A percentile compares a stretch with the other conserved stretches of the same genome.
These are phyloP conservation scores for Agriopis leucophaearia DNA, from an alignment of 2,888 invertebrate genomes.

Conservation along the genomic window DNA sequence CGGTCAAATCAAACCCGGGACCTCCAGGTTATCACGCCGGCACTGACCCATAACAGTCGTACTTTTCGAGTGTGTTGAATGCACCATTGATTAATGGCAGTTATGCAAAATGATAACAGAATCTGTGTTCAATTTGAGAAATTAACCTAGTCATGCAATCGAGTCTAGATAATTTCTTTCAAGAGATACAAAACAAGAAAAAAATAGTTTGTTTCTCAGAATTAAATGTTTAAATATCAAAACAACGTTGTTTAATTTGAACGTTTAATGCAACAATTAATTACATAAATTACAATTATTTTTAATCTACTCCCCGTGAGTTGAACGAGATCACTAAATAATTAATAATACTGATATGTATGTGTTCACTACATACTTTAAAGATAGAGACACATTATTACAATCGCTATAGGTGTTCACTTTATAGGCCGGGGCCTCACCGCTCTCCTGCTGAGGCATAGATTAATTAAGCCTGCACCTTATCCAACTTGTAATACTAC, in stretches of 20 bases:
- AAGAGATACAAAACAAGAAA: no score
- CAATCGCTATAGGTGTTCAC: background rate
- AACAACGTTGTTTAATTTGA: constrained; percentile 33
- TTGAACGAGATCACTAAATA: constrained; percentile 59
- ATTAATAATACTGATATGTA: constrained; percentile 63
- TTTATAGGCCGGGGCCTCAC: background rate
- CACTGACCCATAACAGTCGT: no score
- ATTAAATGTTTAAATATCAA: constrained; percentile 43
- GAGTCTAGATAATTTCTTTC: no score
- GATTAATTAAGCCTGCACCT: no score
- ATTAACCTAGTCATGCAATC: no score
- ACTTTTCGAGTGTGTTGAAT: no score
- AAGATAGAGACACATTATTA: background rate
- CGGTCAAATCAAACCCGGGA: no score
- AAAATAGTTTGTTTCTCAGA: no score
- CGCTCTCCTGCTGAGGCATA: background rate
- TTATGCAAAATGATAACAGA: no score
- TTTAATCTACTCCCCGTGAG: constrained; percentile 50
- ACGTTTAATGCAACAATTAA: constrained; percentile 37
- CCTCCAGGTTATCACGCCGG: no score
- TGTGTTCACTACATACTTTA: constrained; percentile 55
- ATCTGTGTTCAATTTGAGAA: no score
- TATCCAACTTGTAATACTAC: background rate
- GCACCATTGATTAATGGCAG: no score
- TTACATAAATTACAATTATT: constrained; percentile 51